These are phyloP conservation scores for Pimephales promelas DNA, from an alignment of 2,113 vertebrate genomes.

Conservation along the genomic window DNA sequence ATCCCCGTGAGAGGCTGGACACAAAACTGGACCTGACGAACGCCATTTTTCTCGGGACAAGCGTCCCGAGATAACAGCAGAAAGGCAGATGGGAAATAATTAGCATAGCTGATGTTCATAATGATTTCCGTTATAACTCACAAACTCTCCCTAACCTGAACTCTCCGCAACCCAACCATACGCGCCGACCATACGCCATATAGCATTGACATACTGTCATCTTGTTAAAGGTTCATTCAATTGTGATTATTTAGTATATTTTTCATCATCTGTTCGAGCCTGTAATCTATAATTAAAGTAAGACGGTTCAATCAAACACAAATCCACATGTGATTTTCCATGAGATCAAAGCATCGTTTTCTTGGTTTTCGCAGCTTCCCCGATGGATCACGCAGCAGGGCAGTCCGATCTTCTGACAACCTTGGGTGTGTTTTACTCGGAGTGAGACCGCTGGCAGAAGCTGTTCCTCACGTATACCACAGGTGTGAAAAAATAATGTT, in stretches of 20 bases:
- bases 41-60: no score
- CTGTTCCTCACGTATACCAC: slow-evolving; percentile 22
- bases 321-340: slow-evolving; percentile 5
- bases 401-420: background rate
- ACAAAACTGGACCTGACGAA: no score
- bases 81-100: no score
- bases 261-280: slow-evolving; percentile 4
- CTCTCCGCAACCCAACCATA: no score
- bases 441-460: background rate
- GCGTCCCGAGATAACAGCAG: no score
- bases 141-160: no score
- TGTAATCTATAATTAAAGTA: slow-evolving; percentile 18
- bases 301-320: background rate
- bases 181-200: no score
- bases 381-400: background rate
- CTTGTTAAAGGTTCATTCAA: background rate
- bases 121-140: no score
- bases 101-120: no score
- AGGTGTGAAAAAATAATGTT: slow-evolving; percentile 64
- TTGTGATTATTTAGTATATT: background rate
- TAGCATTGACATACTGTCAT: background rate
- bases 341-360: slow-evolving; percentile 1
- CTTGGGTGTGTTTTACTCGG: slow-evolving; percentile 4
- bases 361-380: background rate
- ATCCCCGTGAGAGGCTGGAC: no score